phyloP scores from a whole-genome alignment of 1,140 invertebrate genomes.

The Probaryconus sp. region DNA sequence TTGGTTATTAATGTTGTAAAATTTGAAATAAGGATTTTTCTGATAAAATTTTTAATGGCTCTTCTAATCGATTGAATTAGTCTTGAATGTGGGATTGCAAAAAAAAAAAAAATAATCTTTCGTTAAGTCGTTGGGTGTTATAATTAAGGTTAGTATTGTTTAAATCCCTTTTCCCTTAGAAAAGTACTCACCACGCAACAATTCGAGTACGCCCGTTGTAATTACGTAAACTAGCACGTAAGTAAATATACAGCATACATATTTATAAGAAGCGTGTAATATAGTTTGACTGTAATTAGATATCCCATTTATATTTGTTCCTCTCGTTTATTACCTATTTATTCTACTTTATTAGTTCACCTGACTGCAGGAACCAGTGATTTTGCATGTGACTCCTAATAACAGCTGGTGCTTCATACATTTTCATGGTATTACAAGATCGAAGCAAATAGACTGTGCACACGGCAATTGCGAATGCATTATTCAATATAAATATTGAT shows the following conservation, averaged over 20 bases:
- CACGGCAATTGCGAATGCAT: slow-evolving; percentile 77
- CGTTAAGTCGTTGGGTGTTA: too few species aligned
- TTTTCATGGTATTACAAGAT: slow-evolving; percentile 79
- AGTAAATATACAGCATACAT: slow-evolving; percentile 20
- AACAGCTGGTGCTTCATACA: slow-evolving; percentile 77
- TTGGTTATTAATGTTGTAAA: too few species aligned
- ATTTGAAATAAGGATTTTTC: too few species aligned
- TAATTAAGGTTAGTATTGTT: too few species aligned
- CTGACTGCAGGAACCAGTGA: slow-evolving; percentile 55
- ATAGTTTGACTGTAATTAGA: slow-evolving; percentile 43
- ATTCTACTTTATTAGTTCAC: slow-evolving; percentile 70
- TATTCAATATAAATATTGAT: slow-evolving; percentile 80
- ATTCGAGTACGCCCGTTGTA: too few species aligned
- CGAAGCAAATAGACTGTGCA: slow-evolving; percentile 78
- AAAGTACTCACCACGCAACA: too few species aligned
- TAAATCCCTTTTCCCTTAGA: too few species aligned
- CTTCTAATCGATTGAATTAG: too few species aligned
- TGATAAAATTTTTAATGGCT: too few species aligned
- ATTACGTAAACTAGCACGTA: too few species aligned
- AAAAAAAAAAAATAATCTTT: too few species aligned
- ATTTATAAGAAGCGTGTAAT: slow-evolving; percentile 11
- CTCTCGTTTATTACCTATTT: slow-evolving; percentile 64
- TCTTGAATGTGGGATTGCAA: too few species aligned
- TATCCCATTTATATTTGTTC: slow-evolving; percentile 37
- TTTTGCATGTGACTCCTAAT: slow-evolving; percentile 76